A percentile compares a stretch with the other conserved stretches of the same genome.
These are phyloP conservation scores for Cephus cinctus DNA, from an alignment of 1,140 invertebrate genomes.

Conservation along the genomic window DNA sequence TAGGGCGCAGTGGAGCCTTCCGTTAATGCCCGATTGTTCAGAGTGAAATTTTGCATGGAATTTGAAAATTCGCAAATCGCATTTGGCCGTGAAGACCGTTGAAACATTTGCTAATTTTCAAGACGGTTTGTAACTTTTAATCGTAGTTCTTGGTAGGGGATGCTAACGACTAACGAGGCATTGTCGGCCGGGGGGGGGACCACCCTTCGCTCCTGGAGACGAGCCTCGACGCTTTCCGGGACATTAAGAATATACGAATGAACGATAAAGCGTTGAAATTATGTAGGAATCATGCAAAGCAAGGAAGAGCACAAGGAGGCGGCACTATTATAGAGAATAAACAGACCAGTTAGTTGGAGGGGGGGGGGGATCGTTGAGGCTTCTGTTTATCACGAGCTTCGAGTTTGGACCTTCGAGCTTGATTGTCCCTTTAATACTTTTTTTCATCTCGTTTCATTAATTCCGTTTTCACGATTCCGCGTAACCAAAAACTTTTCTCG, in stretches of 20 bases:
- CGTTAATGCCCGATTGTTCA: no score
- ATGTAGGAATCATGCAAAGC: constrained; percentile 39
- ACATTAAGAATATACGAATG: constrained; percentile 36
- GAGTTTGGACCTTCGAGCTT: no score
- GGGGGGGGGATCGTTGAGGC: not conserved
- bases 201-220: not conserved
- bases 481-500: no score
- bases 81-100: no score
- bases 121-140: constrained; percentile 40
- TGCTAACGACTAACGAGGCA: constrained; percentile 39
- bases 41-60: no score
- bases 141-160: constrained; percentile 34
- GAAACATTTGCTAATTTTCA: constrained; percentile 35
- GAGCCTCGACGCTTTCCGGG: constrained; percentile 23
- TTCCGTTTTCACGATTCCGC: no score
- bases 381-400: no score
- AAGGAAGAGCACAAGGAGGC: not conserved
- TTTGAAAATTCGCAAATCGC: no score
- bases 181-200: constrained; percentile 23
- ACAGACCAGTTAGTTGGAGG: not conserved
- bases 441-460: no score
- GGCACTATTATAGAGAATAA: not conserved
- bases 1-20: no score
- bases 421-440: no score
- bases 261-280: constrained; percentile 38